Conservation (phyloP, 2,888 invertebrate species). For the Chloroclysta siterata region DNA sequence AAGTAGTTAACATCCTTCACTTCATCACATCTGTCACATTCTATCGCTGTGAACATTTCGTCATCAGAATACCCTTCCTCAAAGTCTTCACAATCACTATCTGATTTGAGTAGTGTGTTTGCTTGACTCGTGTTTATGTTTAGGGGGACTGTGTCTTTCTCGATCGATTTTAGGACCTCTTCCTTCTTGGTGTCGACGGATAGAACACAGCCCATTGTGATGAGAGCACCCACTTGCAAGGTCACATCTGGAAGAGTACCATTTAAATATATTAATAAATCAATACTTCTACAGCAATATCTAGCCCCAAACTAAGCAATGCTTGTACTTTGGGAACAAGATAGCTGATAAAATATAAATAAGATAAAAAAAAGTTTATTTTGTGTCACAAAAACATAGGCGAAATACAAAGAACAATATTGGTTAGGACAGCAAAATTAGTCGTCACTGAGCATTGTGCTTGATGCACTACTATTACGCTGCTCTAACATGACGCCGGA, state of each 20-base stretch:
- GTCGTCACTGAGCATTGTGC: no score
- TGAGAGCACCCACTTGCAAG: constrained; percentile 89
- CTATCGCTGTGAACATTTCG: constrained; percentile 65
- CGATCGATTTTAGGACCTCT: constrained; percentile 86
- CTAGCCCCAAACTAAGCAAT: no score
- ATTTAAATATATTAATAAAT: not conserved
- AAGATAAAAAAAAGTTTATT: no score
- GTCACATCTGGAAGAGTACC: constrained; percentile 83
- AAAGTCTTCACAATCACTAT: constrained; percentile 69
- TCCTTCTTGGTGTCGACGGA: constrained; percentile 86
- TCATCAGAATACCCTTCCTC: constrained; percentile 80
- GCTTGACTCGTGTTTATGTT: constrained; percentile 35
- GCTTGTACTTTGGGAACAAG: no score
- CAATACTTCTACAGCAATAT: no score
- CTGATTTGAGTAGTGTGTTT: constrained; percentile 39
- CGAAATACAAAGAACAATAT: no score
- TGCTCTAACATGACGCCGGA: no score
- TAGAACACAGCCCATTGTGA: constrained; percentile 89
- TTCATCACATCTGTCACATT: constrained; percentile 50
- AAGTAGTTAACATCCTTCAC: constrained; percentile 61
- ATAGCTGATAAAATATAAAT: no score
- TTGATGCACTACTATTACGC: no score
- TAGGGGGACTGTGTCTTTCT: constrained; percentile 65
- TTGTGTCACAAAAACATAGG: no score
- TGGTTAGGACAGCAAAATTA: no score